These are phyloP conservation scores for Drosophila kuntzei DNA, from an alignment of 2,888 invertebrate species.

Conservation along the genomic window DNA sequence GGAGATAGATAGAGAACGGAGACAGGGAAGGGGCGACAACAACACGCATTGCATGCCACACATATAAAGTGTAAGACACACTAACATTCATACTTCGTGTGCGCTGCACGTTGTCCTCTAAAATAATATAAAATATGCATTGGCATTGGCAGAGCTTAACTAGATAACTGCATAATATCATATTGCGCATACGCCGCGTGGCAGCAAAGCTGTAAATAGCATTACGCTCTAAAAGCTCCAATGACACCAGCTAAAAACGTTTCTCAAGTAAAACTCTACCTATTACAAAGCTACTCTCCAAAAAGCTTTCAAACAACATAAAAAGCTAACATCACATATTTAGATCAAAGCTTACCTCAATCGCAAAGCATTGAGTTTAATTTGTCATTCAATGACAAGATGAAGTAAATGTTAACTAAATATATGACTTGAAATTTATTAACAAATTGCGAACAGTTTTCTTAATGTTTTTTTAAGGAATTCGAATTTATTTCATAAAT, in stretches of 20 bases:
- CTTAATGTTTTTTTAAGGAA: too few species aligned
- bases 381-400: too few species aligned
- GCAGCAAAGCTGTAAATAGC: constrained; percentile 28
- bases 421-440: too few species aligned
- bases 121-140: constrained; percentile 67
- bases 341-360: background rate
- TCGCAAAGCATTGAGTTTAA: background rate
- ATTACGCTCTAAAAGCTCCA: constrained; percentile 10
- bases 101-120: constrained; percentile 35
- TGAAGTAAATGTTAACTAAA: too few species aligned
- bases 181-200: constrained; percentile 54
- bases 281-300: too few species aligned
- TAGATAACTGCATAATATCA: constrained; percentile 56
- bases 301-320: background rate
- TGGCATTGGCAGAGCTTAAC: constrained; percentile 63
- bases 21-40: background rate
- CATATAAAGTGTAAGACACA: constrained; percentile 31
- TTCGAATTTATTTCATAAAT: too few species aligned
- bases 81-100: constrained; percentile 10
- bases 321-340: background rate
- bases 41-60: constrained; percentile 46
- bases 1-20: background rate
- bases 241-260: constrained; percentile 10
- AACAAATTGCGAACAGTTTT: too few species aligned
- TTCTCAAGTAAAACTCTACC: background rate